Evolutionary conservation across 1,140 invertebrate species (phyloP).

Genomic region (Leptinotarsa undecemlineata): DNA sequence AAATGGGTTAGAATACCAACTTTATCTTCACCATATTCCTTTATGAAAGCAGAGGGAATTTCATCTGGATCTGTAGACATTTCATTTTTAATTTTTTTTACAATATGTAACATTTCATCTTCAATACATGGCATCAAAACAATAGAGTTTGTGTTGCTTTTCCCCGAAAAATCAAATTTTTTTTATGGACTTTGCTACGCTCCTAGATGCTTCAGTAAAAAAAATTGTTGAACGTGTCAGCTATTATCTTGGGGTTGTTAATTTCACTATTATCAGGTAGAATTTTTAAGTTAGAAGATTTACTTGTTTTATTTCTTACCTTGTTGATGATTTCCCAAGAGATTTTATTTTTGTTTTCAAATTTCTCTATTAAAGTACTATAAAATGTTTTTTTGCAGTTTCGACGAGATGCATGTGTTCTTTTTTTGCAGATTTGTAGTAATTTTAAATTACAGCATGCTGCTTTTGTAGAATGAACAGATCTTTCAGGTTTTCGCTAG

Average conservation of each 20-base stretch:
- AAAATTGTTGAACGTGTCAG: not conserved
- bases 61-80: not conserved
- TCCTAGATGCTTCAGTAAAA: not conserved
- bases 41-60: not conserved
- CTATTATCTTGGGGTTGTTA: not conserved
- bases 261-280: not conserved
- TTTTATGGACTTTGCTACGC: not conserved
- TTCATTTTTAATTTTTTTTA: not conserved
- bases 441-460: not conserved
- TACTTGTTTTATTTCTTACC: not conserved
- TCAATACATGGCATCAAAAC: not conserved
- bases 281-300: not conserved
- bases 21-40: not conserved
- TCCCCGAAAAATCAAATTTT: not conserved
- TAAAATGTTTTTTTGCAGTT: not conserved
- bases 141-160: not conserved
- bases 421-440: not conserved
- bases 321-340: not conserved
- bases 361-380: not conserved
- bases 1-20: not conserved
- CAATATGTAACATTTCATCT: not conserved
- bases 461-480: not conserved
- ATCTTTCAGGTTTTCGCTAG: not conserved
- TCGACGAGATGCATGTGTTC: not conserved
- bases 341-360: not conserved